Conservation (phyloP, 1,140 invertebrate genomes). For the Pomacea maculata region DNA sequence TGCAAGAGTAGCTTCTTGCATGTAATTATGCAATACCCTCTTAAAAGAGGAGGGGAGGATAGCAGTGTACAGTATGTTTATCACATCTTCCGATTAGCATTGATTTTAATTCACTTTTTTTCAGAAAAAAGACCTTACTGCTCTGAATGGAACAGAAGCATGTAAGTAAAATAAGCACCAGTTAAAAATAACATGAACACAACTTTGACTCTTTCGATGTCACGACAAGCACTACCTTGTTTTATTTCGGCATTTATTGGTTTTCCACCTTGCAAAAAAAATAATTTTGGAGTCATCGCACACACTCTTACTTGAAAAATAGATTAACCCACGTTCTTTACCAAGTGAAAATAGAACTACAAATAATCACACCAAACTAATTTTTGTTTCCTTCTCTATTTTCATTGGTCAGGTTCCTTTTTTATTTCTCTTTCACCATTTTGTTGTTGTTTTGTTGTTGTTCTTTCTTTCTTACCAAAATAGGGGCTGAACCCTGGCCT, state of each 20-base stretch:
- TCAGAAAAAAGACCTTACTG: conserved; percentile 8
- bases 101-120: background rate
- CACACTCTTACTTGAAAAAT: no score
- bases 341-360: no score
- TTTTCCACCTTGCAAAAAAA: no score
- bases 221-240: no score
- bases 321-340: no score
- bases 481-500: background rate
- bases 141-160: conserved; percentile 9
- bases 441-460: background rate
- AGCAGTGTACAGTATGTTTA: background rate
- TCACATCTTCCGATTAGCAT: background rate
- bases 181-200: background rate
- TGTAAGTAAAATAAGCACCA: background rate
- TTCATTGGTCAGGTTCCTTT: background rate
- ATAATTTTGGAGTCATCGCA: no score
- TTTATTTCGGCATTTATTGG: no score
- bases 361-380: no score
- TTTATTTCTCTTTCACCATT: background rate
- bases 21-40: background rate
- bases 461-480: background rate
- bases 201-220: background rate
- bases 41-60: background rate
- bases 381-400: no score
- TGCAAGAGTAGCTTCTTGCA: background rate